phyloP scores from a whole-genome alignment of 2,797 vertebrate species.

The Arrhamphus sclerolepis region DNA sequence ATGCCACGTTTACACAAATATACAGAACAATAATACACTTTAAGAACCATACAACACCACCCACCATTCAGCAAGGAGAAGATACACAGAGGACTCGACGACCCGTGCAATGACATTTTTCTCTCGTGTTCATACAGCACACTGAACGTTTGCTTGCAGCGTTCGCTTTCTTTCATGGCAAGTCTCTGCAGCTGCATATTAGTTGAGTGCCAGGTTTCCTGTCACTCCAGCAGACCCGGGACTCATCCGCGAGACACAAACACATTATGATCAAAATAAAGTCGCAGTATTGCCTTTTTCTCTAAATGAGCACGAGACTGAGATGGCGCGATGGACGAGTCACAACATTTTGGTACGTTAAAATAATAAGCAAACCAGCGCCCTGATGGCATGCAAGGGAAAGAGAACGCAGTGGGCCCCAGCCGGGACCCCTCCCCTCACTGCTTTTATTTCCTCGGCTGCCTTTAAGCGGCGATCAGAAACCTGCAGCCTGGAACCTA shows the following conservation, averaged over 20 bases:
- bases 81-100: conserved; percentile 44
- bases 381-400: background rate
- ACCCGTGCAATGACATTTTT: conserved; percentile 44
- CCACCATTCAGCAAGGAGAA: conserved; percentile 57
- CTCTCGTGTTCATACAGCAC: conserved; percentile 43
- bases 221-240: conserved; percentile 23
- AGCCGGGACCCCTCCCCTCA: background rate
- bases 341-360: background rate
- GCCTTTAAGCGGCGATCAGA: too few species aligned
- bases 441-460: too few species aligned
- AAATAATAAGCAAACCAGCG: background rate
- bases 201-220: conserved; percentile 17
- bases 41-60: conserved; percentile 56
- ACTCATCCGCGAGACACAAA: conserved; percentile 2
- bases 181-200: conserved; percentile 65
- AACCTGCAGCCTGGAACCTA: too few species aligned
- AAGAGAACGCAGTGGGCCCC: background rate
- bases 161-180: conserved; percentile 43
- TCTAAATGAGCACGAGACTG: background rate
- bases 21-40: conserved; percentile 70
- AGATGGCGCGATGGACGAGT: background rate
- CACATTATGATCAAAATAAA: background rate
- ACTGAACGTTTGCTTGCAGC: conserved; percentile 37
- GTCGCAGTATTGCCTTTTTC: conserved; percentile 47
- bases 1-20: conserved; percentile 79